Evolutionary conservation across 1,140 invertebrate genomes (phyloP), one percentile per base, ranked within the genome.

Genomic region (Ceratina calcarata): DNA sequence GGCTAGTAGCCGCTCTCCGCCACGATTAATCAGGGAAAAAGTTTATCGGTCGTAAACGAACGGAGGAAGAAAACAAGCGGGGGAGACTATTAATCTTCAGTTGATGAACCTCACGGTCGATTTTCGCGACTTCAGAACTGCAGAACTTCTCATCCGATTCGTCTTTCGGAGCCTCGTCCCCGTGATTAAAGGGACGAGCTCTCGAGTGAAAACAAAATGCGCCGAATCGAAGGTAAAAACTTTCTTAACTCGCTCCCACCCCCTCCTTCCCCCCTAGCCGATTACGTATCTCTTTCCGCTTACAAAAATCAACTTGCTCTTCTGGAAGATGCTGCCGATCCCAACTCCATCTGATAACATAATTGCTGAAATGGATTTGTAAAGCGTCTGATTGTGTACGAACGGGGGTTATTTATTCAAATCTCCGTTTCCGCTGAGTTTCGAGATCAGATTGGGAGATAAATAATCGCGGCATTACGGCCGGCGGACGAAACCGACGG

Each of bases 51-150:
- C 60, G 76, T 72, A 65, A 82, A 72, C 61, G 83, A 55, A 58
- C 22, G 51, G 32, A 51, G 68, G 55, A 77, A 76, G 77, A 83
- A 78, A 81, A 85, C 83, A 85, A 83, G 70, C 78, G 69, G 75
- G 73, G 61, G 65, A 69, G 71, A 51, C 85, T 84, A 86, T 87
- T 86, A 87, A 86, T 86, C 80, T 84, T 68, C 58, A 83, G 80
- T 80, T 83, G 86, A 86, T 87, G 80, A 87, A 82, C 77, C 75
- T 45, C 73, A 62, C 66, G 60, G 57, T 49, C 37, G 68, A 62
- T 76, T 79, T 62, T 77, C 81, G 55, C 69, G 77, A 80, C 78
- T 76, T 85, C 60, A 53, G 67, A 84, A 81, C 81, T 74, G 82
- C 32, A 69, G 51, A 74, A 85, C 60, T 78, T 73, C 70, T 45